These are phyloP conservation scores for Archips xylosteana DNA, from an alignment of 2,888 invertebrate species.

Conservation along the genomic window DNA sequence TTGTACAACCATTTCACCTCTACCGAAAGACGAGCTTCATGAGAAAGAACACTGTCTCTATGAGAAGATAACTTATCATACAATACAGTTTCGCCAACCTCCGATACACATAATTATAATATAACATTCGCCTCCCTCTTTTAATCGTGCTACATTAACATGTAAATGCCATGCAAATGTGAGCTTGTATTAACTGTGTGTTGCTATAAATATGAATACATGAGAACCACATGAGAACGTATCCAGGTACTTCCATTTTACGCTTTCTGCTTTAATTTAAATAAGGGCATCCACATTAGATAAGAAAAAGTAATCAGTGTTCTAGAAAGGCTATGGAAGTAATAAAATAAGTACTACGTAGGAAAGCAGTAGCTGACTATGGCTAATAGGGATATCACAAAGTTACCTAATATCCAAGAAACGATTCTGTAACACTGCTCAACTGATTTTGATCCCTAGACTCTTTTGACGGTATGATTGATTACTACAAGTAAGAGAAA, in stretches of 20 bases:
- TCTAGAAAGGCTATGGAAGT: no score
- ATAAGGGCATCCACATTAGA: neutral
- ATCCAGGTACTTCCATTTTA: neutral
- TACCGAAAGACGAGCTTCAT: neutral
- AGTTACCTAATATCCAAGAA: no score
- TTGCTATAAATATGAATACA: conserved; percentile 1
- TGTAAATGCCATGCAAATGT: conserved; percentile 8
- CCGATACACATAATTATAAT: neutral
- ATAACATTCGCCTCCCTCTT: conserved; percentile 1
- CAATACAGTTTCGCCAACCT: conserved; percentile 3
- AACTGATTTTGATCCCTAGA: no score
- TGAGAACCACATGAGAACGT: neutral
- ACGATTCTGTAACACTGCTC: no score
- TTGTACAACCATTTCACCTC: neutral
- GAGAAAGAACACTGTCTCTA: neutral
- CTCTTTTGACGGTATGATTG: no score
- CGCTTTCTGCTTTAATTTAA: neutral
- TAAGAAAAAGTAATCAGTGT: neutral
- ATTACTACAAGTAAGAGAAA: no score
- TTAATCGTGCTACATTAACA: neutral
- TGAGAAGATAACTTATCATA: neutral
- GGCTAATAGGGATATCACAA: no score
- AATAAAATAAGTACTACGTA: no score
- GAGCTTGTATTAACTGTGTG: neutral
- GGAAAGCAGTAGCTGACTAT: no score